These are phyloP conservation scores for Gobiocypris rarus DNA, from an alignment of 2,113 vertebrate genomes.

Conservation along the genomic window DNA sequence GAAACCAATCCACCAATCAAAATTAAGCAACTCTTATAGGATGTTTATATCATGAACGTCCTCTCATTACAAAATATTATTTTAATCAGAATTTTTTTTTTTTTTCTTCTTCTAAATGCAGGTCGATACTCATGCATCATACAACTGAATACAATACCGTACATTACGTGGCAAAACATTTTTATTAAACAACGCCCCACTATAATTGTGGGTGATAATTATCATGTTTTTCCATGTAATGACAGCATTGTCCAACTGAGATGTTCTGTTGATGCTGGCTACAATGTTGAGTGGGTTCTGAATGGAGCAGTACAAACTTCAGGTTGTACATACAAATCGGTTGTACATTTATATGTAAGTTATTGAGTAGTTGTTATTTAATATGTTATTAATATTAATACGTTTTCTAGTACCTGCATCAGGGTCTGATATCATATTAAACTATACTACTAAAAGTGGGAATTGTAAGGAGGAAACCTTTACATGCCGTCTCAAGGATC, in stretches of 20 bases:
- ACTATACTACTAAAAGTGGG: neutral
- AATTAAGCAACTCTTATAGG: neutral
- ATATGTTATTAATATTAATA: neutral
- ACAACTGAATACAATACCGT: neutral
- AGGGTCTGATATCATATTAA: neutral
- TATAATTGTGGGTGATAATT: constrained; percentile 29
- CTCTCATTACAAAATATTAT: neutral
- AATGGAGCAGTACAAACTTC: neutral
- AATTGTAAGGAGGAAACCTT: constrained; percentile 23
- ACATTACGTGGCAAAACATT: constrained; percentile 51
- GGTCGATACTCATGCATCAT: constrained; percentile 65
- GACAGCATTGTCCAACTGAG: neutral
- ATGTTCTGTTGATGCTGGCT: neutral
- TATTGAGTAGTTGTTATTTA: neutral
- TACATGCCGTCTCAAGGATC: constrained; percentile 33
- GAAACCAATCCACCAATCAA: neutral
- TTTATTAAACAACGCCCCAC: constrained; percentile 58
- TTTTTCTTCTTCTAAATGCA: constrained; percentile 14
- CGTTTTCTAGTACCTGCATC: neutral
- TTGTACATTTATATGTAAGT: neutral
- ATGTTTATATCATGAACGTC: neutral
- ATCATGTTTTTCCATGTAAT: neutral
- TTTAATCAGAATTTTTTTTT: neutral
- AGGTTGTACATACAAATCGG: neutral
- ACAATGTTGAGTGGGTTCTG: neutral